phyloP scores from a whole-genome alignment of 1,140 invertebrate genomes.

The Lepidostoma basale region DNA sequence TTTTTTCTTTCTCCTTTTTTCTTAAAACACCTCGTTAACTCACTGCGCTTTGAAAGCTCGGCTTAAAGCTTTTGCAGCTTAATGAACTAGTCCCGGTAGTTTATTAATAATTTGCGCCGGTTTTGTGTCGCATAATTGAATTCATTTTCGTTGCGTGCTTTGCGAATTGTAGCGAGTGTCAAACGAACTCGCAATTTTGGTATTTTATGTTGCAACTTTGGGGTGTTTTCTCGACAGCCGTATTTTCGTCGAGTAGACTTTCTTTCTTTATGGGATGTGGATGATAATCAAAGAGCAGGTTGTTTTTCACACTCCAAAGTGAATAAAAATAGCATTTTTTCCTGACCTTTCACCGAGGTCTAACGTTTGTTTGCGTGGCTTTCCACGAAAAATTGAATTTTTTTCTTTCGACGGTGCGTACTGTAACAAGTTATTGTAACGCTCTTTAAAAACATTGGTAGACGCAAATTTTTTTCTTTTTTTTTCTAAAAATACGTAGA shows the following conservation, averaged over 20 bases:
- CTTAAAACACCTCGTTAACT: conserved; percentile 7
- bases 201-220: conserved; percentile 14
- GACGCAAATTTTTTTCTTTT: no score
- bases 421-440: no score
- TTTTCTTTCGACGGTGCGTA: no score
- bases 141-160: not conserved
- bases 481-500: no score
- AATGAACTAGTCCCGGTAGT: conserved; percentile 14
- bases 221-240: not conserved
- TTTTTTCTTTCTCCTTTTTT: not conserved
- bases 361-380: no score
- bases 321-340: no score
- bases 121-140: conserved; percentile 21
- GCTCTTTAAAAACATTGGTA: no score
- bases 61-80: conserved; percentile 17
- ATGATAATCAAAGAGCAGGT: not conserved
- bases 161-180: not conserved
- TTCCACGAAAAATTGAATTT: not conserved
- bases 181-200: not conserved
- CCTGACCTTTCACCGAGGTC: no score
- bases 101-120: conserved; percentile 20
- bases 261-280: not conserved
- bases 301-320: not conserved
- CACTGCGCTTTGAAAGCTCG: conserved; percentile 12
- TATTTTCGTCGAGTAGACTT: not conserved